Evolutionary conservation across 2,888 invertebrate species (phyloP), one percentile per base, ranked within the genome.

Genomic region (Trissoscelio sp.): DNA sequence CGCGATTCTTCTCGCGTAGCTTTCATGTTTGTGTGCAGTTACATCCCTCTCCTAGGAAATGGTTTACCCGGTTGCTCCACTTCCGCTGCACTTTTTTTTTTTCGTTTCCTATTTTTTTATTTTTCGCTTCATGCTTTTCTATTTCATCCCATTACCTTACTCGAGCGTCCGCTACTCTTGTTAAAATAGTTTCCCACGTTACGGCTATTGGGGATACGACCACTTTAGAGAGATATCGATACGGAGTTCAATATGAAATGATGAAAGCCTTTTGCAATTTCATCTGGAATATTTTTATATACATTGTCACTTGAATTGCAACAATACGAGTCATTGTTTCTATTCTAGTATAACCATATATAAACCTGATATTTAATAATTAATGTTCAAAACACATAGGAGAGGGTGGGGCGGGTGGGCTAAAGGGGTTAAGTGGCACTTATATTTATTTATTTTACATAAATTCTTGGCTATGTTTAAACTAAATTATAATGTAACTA

Each of bases 101-200:
- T 34, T 67, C 20, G 7, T 28, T 53, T 14, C 11, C 7, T 16
- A 2, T 53, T 34, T 60, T 44, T 60, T 60, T 24, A 42, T 73
- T 73, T 60, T 24, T 34, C 60, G 16, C 28, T 58, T 73, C 70
- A 42, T 75, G 20, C 60, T 77, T 78, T 75, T 60, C 39, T 72
- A 37, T 60, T 73, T 66, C 62, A 51, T 20, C 48, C 66, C 55
- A 44, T 70, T 42, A 58, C 53, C 24, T 79, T 51, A 60, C 42
- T 55, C 58, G 70, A 42, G 16, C 67, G 70, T 67, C 60, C 73
- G 62, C 77, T 60, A 69, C 73, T 82, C 67, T 75, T 58, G 73
- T 78, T 83, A 79, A 88, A 88, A 88, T 86, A 87, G 85, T 86
- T 87, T 88, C 85, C 86, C 83, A 86, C 86, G 84, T 84, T 83